Conservation (phyloP, 1,140 invertebrate species). For the Drosophila burlai region DNA sequence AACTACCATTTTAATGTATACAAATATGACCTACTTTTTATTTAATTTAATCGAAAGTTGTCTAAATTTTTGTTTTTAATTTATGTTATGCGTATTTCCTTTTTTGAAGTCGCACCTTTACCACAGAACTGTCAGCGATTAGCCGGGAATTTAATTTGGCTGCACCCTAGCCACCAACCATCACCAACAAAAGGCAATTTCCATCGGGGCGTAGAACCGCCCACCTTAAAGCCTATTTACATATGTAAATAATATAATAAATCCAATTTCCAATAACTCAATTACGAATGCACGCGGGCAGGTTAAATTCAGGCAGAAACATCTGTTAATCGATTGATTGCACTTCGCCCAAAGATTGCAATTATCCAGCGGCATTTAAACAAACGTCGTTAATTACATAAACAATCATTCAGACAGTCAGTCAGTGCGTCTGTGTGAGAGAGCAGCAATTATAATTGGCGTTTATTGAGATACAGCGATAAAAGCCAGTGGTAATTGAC, state of each 20-base stretch:
- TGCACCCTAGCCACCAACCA: slow-evolving; percentile 33
- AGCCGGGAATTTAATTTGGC: slow-evolving; percentile 52
- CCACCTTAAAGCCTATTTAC: slow-evolving; percentile 26
- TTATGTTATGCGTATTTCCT: background rate
- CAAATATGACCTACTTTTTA: background rate
- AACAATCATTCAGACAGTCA: slow-evolving; percentile 9
- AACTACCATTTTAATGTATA: background rate
- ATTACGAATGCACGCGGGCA: slow-evolving; percentile 36
- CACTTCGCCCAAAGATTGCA: slow-evolving; percentile 29
- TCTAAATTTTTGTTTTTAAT: background rate
- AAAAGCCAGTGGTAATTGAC: slow-evolving; percentile 71
- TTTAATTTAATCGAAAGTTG: slow-evolving; percentile 1
- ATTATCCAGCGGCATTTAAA: slow-evolving; percentile 35
- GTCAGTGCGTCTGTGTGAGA: slow-evolving; percentile 5
- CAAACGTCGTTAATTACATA: slow-evolving; percentile 61
- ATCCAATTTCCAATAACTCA: slow-evolving; percentile 64
- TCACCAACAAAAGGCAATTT: slow-evolving; percentile 21
- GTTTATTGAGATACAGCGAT: slow-evolving; percentile 36
- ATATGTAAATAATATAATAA: slow-evolving; percentile 20
- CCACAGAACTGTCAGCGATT: slow-evolving; percentile 57
- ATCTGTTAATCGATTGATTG: slow-evolving; percentile 43
- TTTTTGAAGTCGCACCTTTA: slow-evolving; percentile 19
- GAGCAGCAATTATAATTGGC: slow-evolving; percentile 29
- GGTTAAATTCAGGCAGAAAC: slow-evolving; percentile 28
- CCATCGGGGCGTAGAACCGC: slow-evolving; percentile 32